These are phyloP conservation scores for Latrodectus hesperus DNA, from an alignment of 2,888 invertebrate species.

Conservation along the genomic window DNA sequence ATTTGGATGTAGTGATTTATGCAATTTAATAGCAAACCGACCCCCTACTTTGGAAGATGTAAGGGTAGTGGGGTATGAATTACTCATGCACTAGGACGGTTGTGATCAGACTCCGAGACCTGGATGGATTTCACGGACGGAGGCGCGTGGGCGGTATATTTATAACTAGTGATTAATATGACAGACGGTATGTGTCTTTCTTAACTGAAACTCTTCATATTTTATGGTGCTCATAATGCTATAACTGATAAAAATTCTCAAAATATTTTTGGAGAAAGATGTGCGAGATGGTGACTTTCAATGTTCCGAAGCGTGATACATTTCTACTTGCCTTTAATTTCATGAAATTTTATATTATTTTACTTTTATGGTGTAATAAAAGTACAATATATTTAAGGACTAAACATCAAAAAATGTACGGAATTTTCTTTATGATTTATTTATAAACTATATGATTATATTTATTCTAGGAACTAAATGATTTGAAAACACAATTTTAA, in stretches of 20 bases:
- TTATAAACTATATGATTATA: no score
- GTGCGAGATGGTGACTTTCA: neutral
- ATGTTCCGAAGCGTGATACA: neutral
- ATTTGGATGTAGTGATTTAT: neutral
- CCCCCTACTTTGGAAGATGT: neutral
- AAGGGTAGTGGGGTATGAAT: neutral
- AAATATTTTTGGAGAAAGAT: neutral
- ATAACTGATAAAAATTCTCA: neutral
- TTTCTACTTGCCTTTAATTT: neutral
- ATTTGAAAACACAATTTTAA: no score
- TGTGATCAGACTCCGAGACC: neutral
- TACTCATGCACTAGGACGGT: neutral
- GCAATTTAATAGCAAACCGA: neutral
- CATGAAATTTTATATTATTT: no score
- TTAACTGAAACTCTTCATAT: neutral
- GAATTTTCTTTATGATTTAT: no score
- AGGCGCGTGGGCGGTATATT: neutral
- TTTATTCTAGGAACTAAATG: no score
- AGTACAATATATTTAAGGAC: no score
- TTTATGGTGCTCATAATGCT: neutral
- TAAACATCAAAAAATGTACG: no score
- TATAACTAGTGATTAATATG: neutral
- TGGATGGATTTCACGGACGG: no score
- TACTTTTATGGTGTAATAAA: no score
- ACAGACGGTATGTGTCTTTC: neutral